phyloP scores from a whole-genome alignment of 37 sponge, comb jelly and placozoan genomes.

The Halisarca cf. caerulea region DNA sequence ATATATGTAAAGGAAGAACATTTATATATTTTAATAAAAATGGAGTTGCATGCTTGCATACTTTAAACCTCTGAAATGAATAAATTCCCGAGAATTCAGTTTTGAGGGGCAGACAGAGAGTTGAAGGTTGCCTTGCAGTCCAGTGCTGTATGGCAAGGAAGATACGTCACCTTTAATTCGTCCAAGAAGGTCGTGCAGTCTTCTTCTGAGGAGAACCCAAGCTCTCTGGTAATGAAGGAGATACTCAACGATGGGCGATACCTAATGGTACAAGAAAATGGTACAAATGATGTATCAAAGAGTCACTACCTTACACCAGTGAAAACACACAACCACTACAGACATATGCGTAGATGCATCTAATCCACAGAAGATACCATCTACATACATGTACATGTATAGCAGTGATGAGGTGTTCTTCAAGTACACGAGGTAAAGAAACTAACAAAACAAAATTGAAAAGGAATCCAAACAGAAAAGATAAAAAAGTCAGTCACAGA shows the following conservation, averaged over 20 bases:
- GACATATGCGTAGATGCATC: no score
- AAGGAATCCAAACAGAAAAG: no score
- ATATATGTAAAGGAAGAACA: no score
- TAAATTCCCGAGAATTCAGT: no score
- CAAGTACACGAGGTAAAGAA: not conserved
- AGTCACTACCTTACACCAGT: not conserved
- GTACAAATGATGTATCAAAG: not conserved
- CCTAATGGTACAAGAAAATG: slow-evolving; percentile 19
- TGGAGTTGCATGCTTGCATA: no score
- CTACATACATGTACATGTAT: no score
- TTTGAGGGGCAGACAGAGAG: not conserved
- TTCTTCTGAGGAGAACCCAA: slow-evolving; percentile 59
- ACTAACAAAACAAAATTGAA: not conserved
- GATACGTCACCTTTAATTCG: not conserved
- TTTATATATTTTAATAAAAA: no score
- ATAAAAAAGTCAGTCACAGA: no score
- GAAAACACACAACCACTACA: no score
- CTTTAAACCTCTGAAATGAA: no score
- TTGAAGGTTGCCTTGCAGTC: slow-evolving; percentile 17
- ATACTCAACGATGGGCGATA: slow-evolving; percentile 74
- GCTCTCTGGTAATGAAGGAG: slow-evolving; percentile 40
- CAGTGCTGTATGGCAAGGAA: slow-evolving; percentile 31
- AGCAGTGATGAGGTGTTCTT: no score
- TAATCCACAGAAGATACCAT: not conserved
- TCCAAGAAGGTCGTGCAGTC: slow-evolving; percentile 66